Evolutionary conservation across 2,888 invertebrate species (phyloP).

Genomic region (Harpagoxenus sublaevis): DNA sequence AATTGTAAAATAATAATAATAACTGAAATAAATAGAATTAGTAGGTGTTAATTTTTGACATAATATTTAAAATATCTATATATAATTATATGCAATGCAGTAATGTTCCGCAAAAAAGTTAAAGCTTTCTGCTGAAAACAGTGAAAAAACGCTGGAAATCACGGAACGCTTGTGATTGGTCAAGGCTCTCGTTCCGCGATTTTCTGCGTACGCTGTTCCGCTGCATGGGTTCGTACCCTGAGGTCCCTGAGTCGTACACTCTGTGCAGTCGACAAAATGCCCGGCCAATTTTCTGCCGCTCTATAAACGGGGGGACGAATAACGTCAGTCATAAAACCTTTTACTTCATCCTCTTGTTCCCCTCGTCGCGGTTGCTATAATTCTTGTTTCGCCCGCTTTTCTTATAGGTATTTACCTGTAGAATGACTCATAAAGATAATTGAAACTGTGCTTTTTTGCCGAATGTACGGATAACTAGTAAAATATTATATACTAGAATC

Average conservation of each 20-base stretch:
- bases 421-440: conserved; percentile 14
- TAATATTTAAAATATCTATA: too few species aligned
- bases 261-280: conserved; percentile 6
- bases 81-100: too few species aligned
- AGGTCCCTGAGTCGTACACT: conserved; percentile 14
- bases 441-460: not conserved
- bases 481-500: conserved; percentile 1
- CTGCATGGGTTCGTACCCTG: too few species aligned
- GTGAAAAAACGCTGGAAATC: too few species aligned
- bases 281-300: conserved; percentile 34
- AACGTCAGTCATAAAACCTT: conserved; percentile 23
- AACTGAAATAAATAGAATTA: too few species aligned
- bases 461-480: not conserved
- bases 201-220: too few species aligned
- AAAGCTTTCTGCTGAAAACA: too few species aligned
- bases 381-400: not conserved
- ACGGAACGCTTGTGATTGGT: too few species aligned
- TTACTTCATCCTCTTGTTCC: not conserved
- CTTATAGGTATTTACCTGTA: conserved; percentile 18
- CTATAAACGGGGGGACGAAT: conserved; percentile 11
- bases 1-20: too few species aligned
- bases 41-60: too few species aligned
- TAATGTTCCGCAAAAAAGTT: too few species aligned
- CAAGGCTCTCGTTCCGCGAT: too few species aligned
- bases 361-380: not conserved